Conservation (phyloP, 2,888 invertebrate species). For the Tetheella fluctuosa region DNA sequence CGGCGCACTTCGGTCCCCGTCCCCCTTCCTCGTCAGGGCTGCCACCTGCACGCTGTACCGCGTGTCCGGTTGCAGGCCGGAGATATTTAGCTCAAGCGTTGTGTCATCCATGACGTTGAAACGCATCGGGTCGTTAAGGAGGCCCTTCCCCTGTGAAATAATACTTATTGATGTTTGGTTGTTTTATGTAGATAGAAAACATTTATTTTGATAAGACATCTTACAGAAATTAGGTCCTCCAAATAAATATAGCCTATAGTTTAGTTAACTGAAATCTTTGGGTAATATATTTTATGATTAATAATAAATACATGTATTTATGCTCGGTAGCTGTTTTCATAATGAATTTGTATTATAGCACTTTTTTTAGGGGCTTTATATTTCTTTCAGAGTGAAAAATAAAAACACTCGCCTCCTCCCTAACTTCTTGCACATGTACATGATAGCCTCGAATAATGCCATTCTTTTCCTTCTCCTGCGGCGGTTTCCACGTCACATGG, state of each 20-base stretch:
- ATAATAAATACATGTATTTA: too few species aligned
- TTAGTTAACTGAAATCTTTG: too few species aligned
- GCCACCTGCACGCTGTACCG: slow-evolving; percentile 97
- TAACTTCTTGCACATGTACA: slow-evolving; percentile 96
- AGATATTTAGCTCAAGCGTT: slow-evolving; percentile 91
- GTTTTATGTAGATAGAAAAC: background rate
- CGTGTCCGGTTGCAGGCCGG: slow-evolving; percentile 97
- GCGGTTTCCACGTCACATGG: slow-evolving; percentile 97
- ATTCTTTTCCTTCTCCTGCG: slow-evolving; percentile 94
- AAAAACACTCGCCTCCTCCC: slow-evolving; percentile 87
- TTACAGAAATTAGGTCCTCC: too few species aligned
- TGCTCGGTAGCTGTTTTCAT: too few species aligned
- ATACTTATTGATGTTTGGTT: slow-evolving; percentile 7
- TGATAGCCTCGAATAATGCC: slow-evolving; percentile 98
- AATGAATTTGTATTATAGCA: too few species aligned
- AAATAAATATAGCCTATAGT: too few species aligned
- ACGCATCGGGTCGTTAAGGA: slow-evolving; percentile 94
- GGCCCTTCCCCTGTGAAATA: slow-evolving; percentile 86
- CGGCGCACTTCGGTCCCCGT: slow-evolving; percentile 95
- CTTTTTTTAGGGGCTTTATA: too few species aligned
- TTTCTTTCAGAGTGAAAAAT: background rate
- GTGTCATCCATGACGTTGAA: slow-evolving; percentile 93
- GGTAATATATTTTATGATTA: too few species aligned
- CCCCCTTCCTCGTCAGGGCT: slow-evolving; percentile 97
- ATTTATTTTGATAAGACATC: background rate